phyloP scores from a whole-genome alignment of 2,888 invertebrate species.

The Hetaerina titia region DNA sequence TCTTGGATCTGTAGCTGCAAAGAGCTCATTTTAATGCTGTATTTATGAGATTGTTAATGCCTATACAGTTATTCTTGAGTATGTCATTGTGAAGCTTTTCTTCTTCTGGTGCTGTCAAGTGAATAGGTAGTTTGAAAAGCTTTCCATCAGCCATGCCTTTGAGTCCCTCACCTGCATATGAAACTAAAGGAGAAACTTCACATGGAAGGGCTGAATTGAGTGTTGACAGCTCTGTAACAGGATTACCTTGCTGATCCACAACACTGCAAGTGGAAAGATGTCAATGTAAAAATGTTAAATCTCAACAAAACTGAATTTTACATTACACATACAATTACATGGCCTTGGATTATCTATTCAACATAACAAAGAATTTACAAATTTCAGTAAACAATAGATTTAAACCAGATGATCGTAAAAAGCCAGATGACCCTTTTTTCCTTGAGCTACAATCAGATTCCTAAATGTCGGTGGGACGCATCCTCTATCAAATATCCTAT shows the following conservation, averaged over 20 bases:
- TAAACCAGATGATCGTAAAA: too few species aligned
- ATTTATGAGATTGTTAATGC: conserved; percentile 30
- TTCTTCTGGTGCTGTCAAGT: conserved; percentile 75
- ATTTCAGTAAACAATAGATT: too few species aligned
- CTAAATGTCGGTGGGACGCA: too few species aligned
- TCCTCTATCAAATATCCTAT: too few species aligned
- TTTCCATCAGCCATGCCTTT: conserved; percentile 83
- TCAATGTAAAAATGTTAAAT: not conserved
- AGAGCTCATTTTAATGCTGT: conserved; percentile 33
- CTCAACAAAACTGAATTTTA: not conserved
- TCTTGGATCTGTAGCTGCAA: not conserved
- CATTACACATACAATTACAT: not conserved
- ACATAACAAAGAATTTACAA: not conserved
- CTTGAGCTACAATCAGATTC: too few species aligned
- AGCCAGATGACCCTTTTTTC: too few species aligned
- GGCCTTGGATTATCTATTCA: not conserved
- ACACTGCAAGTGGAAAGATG: conserved; percentile 1
- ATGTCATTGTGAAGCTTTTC: conserved; percentile 42
- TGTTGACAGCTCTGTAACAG: conserved; percentile 14
- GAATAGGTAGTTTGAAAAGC: conserved; percentile 84
- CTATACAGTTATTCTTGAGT: conserved; percentile 48
- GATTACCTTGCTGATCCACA: conserved; percentile 57
- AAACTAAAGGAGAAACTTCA: conserved; percentile 94
- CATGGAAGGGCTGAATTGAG: conserved; percentile 78
- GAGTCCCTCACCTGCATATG: conserved; percentile 94